Conservation (phyloP, 2,113 vertebrate genomes). For the Tylochromis polylepis region DNA sequence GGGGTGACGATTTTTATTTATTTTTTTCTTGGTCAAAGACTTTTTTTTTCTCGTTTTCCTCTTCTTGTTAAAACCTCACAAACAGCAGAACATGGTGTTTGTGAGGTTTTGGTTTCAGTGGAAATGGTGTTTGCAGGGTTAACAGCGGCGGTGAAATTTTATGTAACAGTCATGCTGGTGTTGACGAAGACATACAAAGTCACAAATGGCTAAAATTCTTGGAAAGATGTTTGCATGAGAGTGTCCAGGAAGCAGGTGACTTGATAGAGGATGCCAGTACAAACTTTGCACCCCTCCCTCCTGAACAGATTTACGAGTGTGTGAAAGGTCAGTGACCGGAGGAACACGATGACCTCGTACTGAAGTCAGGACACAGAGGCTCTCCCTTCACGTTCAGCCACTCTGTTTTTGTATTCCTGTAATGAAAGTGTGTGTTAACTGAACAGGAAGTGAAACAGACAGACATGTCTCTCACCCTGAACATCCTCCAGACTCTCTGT, state of each 20-base stretch:
- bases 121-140: not conserved
- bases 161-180: not conserved
- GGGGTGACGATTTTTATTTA: not conserved
- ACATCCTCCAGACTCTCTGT: constrained; percentile 63
- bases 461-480: constrained; percentile 64
- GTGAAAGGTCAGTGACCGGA: constrained; percentile 30
- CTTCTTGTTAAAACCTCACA: not conserved
- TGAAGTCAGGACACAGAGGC: constrained; percentile 13
- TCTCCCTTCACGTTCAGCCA: not conserved
- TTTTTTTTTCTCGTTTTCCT: not conserved
- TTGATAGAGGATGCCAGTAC: constrained; percentile 5
- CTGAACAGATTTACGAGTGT: constrained; percentile 23
- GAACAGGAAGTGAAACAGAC: constrained; percentile 63
- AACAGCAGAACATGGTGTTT: not conserved
- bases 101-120: not conserved
- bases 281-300: not conserved
- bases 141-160: not conserved
- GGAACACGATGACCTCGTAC: constrained; percentile 17
- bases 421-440: constrained; percentile 21
- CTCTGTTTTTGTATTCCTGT: constrained; percentile 18
- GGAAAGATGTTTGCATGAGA: constrained; percentile 24
- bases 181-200: not conserved
- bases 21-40: not conserved
- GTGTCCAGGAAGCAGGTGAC: constrained; percentile 51
- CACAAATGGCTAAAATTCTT: constrained; percentile 32